Percentiles rank a stretch among this genome's conserved stretches.
Conservation (phyloP, 2,113 vertebrate genomes). For the Ageneiosus marmoratus region DNA sequence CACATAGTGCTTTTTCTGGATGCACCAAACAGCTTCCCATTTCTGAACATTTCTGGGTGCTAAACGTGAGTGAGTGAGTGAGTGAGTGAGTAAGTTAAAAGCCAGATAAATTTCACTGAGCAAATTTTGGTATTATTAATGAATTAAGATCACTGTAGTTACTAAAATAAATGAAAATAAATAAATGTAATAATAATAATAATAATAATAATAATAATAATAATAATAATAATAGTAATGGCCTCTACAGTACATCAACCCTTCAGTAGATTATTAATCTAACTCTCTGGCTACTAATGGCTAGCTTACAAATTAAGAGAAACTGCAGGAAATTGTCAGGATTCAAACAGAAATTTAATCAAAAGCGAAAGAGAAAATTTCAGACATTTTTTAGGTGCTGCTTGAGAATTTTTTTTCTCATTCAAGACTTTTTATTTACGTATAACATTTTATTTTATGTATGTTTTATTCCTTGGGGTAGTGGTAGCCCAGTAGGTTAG, state of each 20-base stretch:
- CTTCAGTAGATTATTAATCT: not conserved
- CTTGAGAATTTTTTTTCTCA: not conserved
- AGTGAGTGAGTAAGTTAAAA: no score
- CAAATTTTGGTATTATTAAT: not conserved
- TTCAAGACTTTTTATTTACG: not conserved
- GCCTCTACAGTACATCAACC: not conserved
- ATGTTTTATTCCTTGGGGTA: not conserved
- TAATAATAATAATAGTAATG: no score
- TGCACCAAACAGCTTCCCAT: no score
- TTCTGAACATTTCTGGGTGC: no score
- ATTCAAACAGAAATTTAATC: no score
- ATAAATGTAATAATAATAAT: no score
- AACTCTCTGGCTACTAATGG: not conserved
- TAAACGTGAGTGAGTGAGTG: no score
- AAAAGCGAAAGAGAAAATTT: not conserved
- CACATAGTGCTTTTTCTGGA: not conserved
- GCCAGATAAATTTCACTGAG: not conserved
- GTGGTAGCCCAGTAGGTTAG: no score
- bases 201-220: no score
- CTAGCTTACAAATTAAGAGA: not conserved
- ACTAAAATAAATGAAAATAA: not conserved
- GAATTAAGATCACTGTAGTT: not conserved
- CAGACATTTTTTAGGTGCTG: not conserved
- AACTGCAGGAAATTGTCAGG: not conserved
- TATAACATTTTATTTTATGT: not conserved